Conservation (phyloP, 2,888 invertebrate species). For the Drosophila aldrichi region DNA sequence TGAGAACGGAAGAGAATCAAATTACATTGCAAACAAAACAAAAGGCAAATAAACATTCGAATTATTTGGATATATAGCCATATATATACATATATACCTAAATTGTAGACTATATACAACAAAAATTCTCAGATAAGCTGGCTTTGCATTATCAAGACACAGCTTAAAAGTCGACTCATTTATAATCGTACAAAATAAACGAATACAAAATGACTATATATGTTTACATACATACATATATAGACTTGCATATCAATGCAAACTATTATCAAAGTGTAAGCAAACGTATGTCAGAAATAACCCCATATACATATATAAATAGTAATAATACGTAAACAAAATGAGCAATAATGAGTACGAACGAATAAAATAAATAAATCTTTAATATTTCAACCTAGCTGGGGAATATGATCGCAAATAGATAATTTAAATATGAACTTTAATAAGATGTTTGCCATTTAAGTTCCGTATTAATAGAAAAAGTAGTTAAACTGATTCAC, state of each 20-base stretch:
- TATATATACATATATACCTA: background rate
- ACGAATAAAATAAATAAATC: background rate
- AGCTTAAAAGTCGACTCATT: conserved; percentile 16
- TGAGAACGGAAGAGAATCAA: background rate
- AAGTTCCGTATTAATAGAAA: background rate
- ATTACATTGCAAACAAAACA: conserved; percentile 1
- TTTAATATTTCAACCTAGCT: background rate
- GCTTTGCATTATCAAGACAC: conserved; percentile 22
- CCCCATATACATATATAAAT: background rate
- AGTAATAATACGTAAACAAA: background rate
- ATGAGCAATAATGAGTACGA: background rate
- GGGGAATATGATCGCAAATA: background rate
- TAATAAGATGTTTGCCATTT: background rate
- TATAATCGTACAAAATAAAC: too few species aligned
- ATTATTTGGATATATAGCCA: background rate
- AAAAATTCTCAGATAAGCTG: background rate
- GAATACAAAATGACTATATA: background rate
- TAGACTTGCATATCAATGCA: background rate
- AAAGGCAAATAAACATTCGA: background rate
- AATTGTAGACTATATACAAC: background rate
- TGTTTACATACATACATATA: background rate
- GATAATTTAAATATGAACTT: background rate
- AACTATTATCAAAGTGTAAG: conserved; percentile 1
- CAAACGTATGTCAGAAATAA: conserved; percentile 2
- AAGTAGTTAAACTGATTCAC: background rate